These are phyloP conservation scores for Manis crassicaudata DNA, from an alignment of 2,797 vertebrate genomes.

Conservation along the genomic window DNA sequence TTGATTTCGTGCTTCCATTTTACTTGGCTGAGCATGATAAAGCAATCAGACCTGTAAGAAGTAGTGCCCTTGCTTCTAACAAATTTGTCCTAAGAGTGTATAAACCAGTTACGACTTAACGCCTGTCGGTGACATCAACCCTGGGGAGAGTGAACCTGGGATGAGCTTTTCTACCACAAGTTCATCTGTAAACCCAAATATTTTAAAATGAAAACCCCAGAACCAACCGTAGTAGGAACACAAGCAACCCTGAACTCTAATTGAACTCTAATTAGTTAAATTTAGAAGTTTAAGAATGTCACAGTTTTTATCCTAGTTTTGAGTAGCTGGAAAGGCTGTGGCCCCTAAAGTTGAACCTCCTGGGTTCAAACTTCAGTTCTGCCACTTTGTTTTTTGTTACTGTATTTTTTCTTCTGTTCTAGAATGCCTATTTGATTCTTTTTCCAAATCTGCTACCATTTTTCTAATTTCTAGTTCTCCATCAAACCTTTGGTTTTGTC, in stretches of 20 bases:
- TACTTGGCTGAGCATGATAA: constrained; percentile 43
- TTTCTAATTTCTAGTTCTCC: constrained; percentile 9
- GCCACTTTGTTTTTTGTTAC: background rate
- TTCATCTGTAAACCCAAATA: background rate
- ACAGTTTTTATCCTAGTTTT: background rate
- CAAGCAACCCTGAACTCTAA: background rate
- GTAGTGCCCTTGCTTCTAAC: background rate
- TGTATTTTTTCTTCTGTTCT: background rate
- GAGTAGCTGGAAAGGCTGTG: background rate
- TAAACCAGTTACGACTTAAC: background rate
- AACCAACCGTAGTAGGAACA: background rate
- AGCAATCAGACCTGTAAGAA: constrained; percentile 18
- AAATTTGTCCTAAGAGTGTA: background rate
- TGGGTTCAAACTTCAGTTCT: background rate
- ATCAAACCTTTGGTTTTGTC: background rate
- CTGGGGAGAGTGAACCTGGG: background rate
- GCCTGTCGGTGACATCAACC: background rate
- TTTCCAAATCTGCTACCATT: background rate
- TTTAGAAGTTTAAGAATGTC: background rate
- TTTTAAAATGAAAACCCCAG: background rate
- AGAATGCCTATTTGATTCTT: constrained; percentile 6
- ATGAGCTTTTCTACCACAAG: background rate
- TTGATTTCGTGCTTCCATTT: constrained; percentile 60
- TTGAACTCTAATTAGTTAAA: constrained; percentile 6
- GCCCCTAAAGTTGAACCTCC: background rate